Evolutionary conservation across 2,888 invertebrate genomes (phyloP), one percentile per base, ranked within the genome.

Genomic region (Hypsopygia costalis): DNA sequence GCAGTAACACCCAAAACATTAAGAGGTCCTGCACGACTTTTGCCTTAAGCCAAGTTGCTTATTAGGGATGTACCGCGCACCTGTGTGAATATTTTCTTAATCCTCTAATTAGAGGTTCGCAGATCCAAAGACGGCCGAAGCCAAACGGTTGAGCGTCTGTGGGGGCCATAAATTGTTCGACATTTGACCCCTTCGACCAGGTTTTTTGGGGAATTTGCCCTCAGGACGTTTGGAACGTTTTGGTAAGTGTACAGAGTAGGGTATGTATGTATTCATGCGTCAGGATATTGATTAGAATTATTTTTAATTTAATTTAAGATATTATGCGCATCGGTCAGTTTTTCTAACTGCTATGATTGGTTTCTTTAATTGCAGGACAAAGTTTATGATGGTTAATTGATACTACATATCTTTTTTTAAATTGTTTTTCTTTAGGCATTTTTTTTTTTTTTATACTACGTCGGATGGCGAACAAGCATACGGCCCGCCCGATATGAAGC

Each of bases 81-180:
- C 88, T 88, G 88, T 88, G 86, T 86, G 87, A 86, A 87, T 87
- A 79, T 86, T 85, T 81, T 79, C 85, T 85, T 86, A 86, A 85
- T 83, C 85, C 81, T 69, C 75, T 88, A 88, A 88, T 88, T 88
- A 88, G 81, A 80, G 88, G 88, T 87, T 86, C 74, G 88, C 86
- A 78, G 78, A 82, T 81, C 81, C 85, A 83, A 87, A 85, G 81
- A 64, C 66, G 65, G 63, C 70, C 69, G 68, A 65, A 61, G 67
- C 76, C 75, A 78, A 79, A 79, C 80, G 76, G 81, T 80, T 80
- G 76, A 69, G 77, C 67, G 61, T 69, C 74, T 78, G 85, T 74
- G 64, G 85, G 75, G 85, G 85, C 85, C 76, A 88, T 88, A 88
- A 88, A 88, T 88, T 83, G 74, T 79, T 88, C 88, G 88, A 88